Conservation (phyloP, 2,797 vertebrate genomes). For the Melanotaenia pygmaea region DNA sequence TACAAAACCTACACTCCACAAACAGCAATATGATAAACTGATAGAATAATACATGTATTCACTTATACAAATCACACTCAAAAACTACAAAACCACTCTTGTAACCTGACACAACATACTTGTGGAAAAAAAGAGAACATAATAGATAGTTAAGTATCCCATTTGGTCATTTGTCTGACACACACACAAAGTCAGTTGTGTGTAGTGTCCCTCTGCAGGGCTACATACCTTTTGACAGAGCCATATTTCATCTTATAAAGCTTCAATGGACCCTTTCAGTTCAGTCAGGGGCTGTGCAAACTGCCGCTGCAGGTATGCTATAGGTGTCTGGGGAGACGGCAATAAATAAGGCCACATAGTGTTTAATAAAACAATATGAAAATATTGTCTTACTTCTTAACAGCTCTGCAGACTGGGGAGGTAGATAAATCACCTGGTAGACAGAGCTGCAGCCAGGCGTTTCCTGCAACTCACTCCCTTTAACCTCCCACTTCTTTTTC, state of each 20-base stretch:
- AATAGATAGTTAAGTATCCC: slow-evolving; percentile 11
- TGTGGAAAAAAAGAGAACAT: slow-evolving; percentile 28
- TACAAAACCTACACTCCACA: background rate
- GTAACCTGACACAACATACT: slow-evolving; percentile 24
- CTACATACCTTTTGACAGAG: slow-evolving; percentile 44
- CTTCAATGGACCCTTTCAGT: slow-evolving; percentile 71
- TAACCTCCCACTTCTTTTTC: slow-evolving; percentile 28
- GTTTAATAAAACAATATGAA: slow-evolving; percentile 80
- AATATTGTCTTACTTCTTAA: slow-evolving; percentile 75
- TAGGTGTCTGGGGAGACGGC: slow-evolving; percentile 50
- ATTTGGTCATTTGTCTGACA: background rate
- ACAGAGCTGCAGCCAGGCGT: slow-evolving; percentile 29
- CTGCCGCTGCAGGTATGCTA: slow-evolving; percentile 45
- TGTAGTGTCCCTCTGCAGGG: slow-evolving; percentile 23
- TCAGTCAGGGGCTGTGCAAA: slow-evolving; percentile 52
- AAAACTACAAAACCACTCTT: slow-evolving; percentile 2
- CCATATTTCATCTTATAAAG: slow-evolving; percentile 59
- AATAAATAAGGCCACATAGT: slow-evolving; percentile 74
- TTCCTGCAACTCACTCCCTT: slow-evolving; percentile 48
- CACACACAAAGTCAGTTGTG: slow-evolving; percentile 6
- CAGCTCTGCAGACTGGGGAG: slow-evolving; percentile 55
- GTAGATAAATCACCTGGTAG: slow-evolving; percentile 64
- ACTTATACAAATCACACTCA: background rate
- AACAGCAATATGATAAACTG: background rate
- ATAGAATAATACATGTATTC: background rate